Base-by-base conservation (phyloP, 2,888 invertebrate genomes). In the Polydrusus tereticollis region DNA sequence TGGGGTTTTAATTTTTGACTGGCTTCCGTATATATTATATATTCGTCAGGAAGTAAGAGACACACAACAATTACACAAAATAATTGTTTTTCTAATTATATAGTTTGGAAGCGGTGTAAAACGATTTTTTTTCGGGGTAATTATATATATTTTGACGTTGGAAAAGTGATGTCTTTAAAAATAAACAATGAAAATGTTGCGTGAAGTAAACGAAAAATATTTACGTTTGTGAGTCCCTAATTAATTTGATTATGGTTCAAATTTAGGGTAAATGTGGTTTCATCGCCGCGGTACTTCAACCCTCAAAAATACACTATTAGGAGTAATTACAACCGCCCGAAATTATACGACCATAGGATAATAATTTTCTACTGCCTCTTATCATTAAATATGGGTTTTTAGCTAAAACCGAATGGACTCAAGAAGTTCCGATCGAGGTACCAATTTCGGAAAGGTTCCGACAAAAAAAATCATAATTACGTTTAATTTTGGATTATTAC, bases 401-500 rank as follows among this genome's bases (percentile, higher is more conserved):
- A 20, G 14, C 58, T 21, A 58, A 29, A 58, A 41, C 26, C 36
- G 29, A 29, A 29, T 14, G 0, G 26, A 2, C 50, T 52, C 26
- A 26, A 52, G 26, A 38, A 58, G 62, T 62, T 45, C 62, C 45
- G 45, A 62, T 62, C 38, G 29, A 38, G 16, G 62, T 62, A 62
- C 62, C 45, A 62, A 62, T 62, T 62, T 62, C 16, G 16, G 18
- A 59, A 43, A 62, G 62, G 62, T 62, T 43, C 45, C 45, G 62
- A 62, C 21, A 21, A 41, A 29, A 60, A 59, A 45, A 45, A 20
- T 62, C 29, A 41, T 62, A 62, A 62, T 62, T 62, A 62, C 29
- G 29, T 26, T 29, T 62, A 62, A 62, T 62, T 58, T 62, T 33
- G 29, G 52, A 55, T 55, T 55, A 29, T 55, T 55, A 55, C 26